These are phyloP conservation scores for Pseudochirops cupreus DNA, from an alignment of 2,797 vertebrate genomes.

Conservation along the genomic window DNA sequence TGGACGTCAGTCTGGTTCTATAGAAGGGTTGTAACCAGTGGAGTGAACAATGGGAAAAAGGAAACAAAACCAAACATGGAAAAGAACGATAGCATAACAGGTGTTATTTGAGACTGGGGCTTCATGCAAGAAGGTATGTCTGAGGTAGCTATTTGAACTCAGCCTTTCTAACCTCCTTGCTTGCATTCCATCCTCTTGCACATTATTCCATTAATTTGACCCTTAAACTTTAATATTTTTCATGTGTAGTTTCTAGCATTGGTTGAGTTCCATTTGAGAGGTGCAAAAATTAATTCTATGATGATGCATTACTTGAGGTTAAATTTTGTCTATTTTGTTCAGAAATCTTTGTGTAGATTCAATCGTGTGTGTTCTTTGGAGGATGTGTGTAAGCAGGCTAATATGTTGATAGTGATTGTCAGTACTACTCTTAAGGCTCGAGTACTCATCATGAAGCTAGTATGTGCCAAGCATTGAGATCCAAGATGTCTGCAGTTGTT, in stretches of 20 bases:
- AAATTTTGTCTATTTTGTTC: background rate
- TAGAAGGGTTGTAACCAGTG: too few relatives aligned
- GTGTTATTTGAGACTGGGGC: background rate
- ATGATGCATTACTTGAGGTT: background rate
- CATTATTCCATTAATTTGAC: background rate
- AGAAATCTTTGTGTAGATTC: background rate
- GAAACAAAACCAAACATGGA: too few relatives aligned
- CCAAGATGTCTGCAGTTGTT: too few relatives aligned
- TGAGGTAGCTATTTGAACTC: background rate
- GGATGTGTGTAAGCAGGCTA: background rate
- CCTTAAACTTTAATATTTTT: background rate
- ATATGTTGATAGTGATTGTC: background rate
- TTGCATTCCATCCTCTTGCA: background rate
- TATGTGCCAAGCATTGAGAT: too few relatives aligned
- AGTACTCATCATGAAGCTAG: too few relatives aligned
- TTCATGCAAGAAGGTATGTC: too few relatives aligned
- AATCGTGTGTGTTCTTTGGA: slow-evolving; percentile 10
- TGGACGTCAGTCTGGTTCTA: too few relatives aligned
- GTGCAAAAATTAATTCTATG: background rate
- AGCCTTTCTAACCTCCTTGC: background rate
- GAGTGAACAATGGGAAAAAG: too few relatives aligned
- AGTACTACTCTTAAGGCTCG: too few relatives aligned
- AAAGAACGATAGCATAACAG: too few relatives aligned
- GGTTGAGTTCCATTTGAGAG: background rate
- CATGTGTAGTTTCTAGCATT: background rate